Evolutionary conservation across 2,888 invertebrate genomes (phyloP), one percentile per base, ranked within the genome.

Genomic region (Lochmaea capreae): DNA sequence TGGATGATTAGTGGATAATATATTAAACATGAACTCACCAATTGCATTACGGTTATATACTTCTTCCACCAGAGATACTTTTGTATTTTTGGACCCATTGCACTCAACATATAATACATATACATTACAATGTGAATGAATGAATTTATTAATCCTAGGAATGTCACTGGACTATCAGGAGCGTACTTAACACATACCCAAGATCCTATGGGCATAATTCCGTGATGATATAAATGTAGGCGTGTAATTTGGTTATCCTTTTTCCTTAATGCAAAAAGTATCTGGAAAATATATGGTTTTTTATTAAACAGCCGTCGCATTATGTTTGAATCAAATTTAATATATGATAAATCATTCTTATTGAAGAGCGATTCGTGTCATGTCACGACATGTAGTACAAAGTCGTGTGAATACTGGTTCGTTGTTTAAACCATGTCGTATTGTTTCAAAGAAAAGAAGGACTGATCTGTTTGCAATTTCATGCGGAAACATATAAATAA

Each of bases 1-100:
- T 12, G 26, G 59, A 14, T 12, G 14, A 39, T 39, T 8, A 1
- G 33, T 39, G n/a, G n/a, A 12, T 16, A 42, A 16, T 3, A n/a
- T 14, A 12, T 46, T 8, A 0, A n/a, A 6, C 3, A n/a, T 6
- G 1, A n/a, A 49, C 71, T 58, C 49, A 71, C 71, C 62, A 71
- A 52, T 16, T 71, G 71, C 16, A 71, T 57, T 8, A 71, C 46
- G 1, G 71, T 71, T 26, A 71, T 43, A 16, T 71, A 71, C 42
- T 71, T 71, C 57, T 71, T 71, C 71, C 71, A 71, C 71, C 71
- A 71, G 16, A 71, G 57, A 65, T 58, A 71, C 65, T 71, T 71
- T 57, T 71, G 71, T 57, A 71, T 18, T 43, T 71, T 16, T 58
- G 71, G 71, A 9, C 71, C 71, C 26, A 71, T 39, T 1, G 61